Evolutionary conservation across 2,888 invertebrate genomes (phyloP), one percentile per base, ranked within the genome.

Genomic region (Agelastica alni): DNA sequence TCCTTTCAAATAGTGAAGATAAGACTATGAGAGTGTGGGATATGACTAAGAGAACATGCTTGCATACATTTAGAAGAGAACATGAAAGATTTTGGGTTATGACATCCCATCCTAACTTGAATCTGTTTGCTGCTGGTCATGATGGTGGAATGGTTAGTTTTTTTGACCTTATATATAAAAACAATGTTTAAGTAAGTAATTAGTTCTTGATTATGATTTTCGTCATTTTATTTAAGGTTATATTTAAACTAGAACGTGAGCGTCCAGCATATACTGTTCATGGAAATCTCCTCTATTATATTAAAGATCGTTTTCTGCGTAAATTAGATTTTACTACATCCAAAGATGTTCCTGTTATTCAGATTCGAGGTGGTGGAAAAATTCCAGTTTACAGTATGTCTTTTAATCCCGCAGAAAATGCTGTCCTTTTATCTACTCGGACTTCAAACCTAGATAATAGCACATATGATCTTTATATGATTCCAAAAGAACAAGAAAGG

Each of bases 111-210:
- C 98, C 98, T 0, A 87, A 89, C 0, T 80, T 98, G 37, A 99
- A 98, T 78, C 79, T 99, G 42, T 99, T 99, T 79, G 99, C 98
- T 13, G 99, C 98, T n/a, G 98, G 99, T 0, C 99, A 99, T 77
- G 99, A 99, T 80, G 89, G 91, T 31, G 99, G 98, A 63, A 92
- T 94, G 93, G 85, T 58, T n/a, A n/a, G n/a, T n/a, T n/a, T n/a
- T n/a, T n/a, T n/a, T n/a, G n/a, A n/a, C n/a, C n/a, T n/a, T n/a
- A n/a, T n/a, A n/a, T n/a, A n/a, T n/a, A n/a, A n/a, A n/a, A n/a
- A n/a, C n/a, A n/a, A 16, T 36, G 14, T 34, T 34, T 32, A 14
- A 32, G 14, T 1, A 12, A 14, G 5, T 4, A 12, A 6, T 13
- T 20, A 6, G 34, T 1, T 20, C 1, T n/a, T 20, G 5, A 4